Evolutionary conservation across 2,113 vertebrate genomes (phyloP).

Genomic region (Phrynocephalus versicolor): DNA sequence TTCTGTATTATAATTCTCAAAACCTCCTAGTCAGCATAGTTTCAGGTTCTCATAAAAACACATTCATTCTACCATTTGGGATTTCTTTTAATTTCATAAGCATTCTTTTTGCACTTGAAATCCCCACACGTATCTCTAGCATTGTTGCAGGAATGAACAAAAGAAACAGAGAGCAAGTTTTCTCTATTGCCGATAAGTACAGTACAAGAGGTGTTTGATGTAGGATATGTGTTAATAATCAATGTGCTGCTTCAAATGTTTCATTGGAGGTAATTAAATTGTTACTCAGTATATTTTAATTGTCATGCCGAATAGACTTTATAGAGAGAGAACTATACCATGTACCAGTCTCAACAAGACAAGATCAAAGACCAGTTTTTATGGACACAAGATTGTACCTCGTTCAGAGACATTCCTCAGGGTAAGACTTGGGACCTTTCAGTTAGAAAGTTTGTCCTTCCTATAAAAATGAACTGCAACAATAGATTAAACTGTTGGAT

Average conservation of each 20-base stretch:
- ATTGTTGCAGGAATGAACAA: background rate
- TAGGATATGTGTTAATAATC: constrained; percentile 16
- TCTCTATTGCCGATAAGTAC: background rate
- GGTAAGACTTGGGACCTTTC: background rate
- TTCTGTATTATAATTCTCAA: no score
- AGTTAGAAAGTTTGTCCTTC: constrained; percentile 5
- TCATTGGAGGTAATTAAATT: constrained; percentile 11
- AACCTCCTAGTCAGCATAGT: no score
- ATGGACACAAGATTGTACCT: background rate
- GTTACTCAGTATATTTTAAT: constrained; percentile 2
- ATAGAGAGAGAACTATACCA: background rate
- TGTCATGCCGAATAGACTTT: background rate
- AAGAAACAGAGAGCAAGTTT: background rate
- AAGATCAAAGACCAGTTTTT: background rate
- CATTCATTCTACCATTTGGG: background rate
- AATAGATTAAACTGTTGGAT: background rate
- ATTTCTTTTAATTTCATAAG: constrained; percentile 1
- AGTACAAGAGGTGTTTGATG: background rate
- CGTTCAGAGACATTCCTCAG: background rate
- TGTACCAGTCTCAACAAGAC: background rate
- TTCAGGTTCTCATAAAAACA: no score
- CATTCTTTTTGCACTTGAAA: background rate
- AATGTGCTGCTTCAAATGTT: constrained; percentile 1
- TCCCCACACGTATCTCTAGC: background rate
- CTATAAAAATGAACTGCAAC: background rate